A percentile compares a stretch with the other conserved stretches of the same genome.
Conservation (phyloP, 2,888 invertebrate species). For the Mamestra brassicae region DNA sequence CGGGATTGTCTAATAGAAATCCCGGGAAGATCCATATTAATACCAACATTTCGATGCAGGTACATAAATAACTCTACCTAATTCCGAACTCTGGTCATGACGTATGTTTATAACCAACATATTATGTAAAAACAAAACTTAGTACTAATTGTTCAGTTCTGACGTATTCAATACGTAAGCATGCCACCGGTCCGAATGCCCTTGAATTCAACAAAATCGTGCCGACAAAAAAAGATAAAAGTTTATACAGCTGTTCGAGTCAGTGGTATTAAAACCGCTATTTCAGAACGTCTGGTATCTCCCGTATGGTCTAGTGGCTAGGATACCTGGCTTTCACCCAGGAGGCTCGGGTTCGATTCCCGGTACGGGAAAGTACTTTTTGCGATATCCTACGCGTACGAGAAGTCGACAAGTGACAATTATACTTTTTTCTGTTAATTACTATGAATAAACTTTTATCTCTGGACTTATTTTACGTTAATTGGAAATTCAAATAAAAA, state of each 20-base stretch:
- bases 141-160: background rate
- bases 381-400: background rate
- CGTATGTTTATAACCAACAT: no score
- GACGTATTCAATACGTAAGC: conserved; percentile 25
- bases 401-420: no score
- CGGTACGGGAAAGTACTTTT: conserved; percentile 90
- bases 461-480: no score
- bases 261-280: background rate
- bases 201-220: conserved; percentile 9
- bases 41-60: no score
- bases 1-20: no score
- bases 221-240: background rate
- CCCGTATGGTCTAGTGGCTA: conserved; percentile 93
- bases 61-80: no score
- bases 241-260: background rate
- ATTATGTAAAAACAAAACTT: no score
- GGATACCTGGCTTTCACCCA: conserved; percentile 94
- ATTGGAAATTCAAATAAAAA: no score
- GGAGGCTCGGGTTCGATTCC: conserved; percentile 94
- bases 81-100: no score
- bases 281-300: conserved; percentile 57
- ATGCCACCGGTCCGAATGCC: background rate
- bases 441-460: no score
- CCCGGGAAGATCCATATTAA: no score
- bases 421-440: no score